Percentiles rank a stretch among this genome's conserved stretches.
Evolutionary conservation across 2,888 invertebrate species (phyloP).

Genomic region (Linnaemya vulpina): DNA sequence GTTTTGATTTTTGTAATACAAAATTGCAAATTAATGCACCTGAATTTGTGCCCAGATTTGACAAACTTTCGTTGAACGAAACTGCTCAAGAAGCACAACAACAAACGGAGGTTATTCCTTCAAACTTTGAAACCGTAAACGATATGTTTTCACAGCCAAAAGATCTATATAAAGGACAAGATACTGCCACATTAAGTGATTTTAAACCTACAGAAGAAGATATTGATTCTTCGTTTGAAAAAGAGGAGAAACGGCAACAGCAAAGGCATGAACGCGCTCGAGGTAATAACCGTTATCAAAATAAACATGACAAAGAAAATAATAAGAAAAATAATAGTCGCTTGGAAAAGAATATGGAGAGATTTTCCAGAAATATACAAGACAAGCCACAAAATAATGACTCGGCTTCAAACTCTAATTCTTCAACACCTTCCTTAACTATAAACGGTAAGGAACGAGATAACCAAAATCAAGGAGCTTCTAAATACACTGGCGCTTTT

Average conservation of each 20-base stretch:
- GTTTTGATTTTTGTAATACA: slow-evolving; percentile 77
- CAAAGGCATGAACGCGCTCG: slow-evolving; percentile 55
- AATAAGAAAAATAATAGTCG: slow-evolving; percentile 71
- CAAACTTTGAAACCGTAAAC: not conserved
- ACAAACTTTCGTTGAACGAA: slow-evolving; percentile 76
- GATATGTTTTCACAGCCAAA: not conserved
- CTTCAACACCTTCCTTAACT: slow-evolving; percentile 60
- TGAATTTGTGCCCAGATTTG: slow-evolving; percentile 81
- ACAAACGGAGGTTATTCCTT: not conserved
- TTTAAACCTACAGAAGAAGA: slow-evolving; percentile 29
- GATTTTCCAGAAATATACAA: slow-evolving; percentile 66
- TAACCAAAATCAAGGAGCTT: slow-evolving; percentile 2
- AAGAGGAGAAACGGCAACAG: slow-evolving; percentile 56
- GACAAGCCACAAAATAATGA: slow-evolving; percentile 60
- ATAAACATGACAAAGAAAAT: slow-evolving; percentile 60
- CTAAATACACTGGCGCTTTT: slow-evolving; percentile 53
- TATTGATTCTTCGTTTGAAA: slow-evolving; percentile 57
- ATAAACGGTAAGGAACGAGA: slow-evolving; percentile 32
- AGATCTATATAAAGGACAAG: not conserved
- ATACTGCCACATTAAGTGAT: not conserved
- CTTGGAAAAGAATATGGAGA: slow-evolving; percentile 75
- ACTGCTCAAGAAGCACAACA: slow-evolving; percentile 11
- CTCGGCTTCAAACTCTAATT: slow-evolving; percentile 64
- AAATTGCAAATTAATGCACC: slow-evolving; percentile 80
- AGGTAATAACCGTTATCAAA: slow-evolving; percentile 53